Evolutionary conservation across 1,140 invertebrate genomes (phyloP).

Genomic region (Euglossa dilemma): DNA sequence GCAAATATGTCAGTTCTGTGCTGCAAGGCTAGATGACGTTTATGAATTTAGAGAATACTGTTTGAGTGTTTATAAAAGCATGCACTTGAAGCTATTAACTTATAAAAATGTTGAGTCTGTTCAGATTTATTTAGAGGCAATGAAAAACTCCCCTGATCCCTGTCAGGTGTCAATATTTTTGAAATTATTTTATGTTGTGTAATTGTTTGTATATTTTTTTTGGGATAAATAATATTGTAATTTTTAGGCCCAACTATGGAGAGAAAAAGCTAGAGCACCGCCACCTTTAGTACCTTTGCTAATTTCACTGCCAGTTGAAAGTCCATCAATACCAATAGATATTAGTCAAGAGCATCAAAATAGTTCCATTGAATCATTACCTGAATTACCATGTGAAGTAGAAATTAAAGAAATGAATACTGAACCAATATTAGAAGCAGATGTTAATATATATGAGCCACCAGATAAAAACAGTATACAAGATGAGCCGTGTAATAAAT

Average conservation of each 20-base stretch:
- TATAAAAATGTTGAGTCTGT: slow-evolving; percentile 65
- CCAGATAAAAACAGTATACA: slow-evolving; percentile 3
- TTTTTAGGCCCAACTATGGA: slow-evolving; percentile 73
- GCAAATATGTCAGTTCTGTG: slow-evolving; percentile 77
- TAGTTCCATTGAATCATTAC: slow-evolving; percentile 58
- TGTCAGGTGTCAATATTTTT: slow-evolving; percentile 68
- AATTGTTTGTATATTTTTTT: neutral
- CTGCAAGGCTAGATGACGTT: slow-evolving; percentile 73
- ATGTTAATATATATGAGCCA: slow-evolving; percentile 11
- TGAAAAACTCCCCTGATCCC: slow-evolving; percentile 75
- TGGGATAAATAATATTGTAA: neutral
- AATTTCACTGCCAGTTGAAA: slow-evolving; percentile 58
- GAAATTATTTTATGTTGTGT: neutral
- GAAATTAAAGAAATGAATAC: slow-evolving; percentile 73
- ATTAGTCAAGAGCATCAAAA: slow-evolving; percentile 39
- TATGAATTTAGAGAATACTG: slow-evolving; percentile 76
- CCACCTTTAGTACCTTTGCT: slow-evolving; percentile 76
- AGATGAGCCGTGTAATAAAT: slow-evolving; percentile 14
- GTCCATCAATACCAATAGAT: slow-evolving; percentile 30
- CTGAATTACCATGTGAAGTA: slow-evolving; percentile 75
- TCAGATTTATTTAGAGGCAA: slow-evolving; percentile 73
- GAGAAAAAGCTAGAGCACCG: slow-evolving; percentile 73
- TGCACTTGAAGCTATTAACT: slow-evolving; percentile 69
- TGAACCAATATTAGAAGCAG: slow-evolving; percentile 43
- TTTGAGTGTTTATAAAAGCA: slow-evolving; percentile 72